Conservation (phyloP, 2,888 invertebrate genomes). For the Carterocephalus palaemon region DNA sequence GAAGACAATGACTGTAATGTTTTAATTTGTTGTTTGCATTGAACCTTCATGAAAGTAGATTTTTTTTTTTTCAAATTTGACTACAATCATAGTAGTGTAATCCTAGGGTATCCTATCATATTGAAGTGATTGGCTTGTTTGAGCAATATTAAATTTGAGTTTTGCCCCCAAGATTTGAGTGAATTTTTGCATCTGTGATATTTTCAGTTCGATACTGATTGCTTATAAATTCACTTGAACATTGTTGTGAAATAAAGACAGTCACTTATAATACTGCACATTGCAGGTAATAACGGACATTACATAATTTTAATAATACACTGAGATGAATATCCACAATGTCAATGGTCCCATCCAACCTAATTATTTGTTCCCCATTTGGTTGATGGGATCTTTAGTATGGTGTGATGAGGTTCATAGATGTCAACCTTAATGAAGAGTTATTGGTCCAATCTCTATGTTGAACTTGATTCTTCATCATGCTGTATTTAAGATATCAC, state of each 20-base stretch:
- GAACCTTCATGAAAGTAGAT: too few species aligned
- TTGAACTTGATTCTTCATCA: slow-evolving; percentile 19
- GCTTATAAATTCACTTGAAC: slow-evolving; percentile 55
- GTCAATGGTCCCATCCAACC: slow-evolving; percentile 43
- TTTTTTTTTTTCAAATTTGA: too few species aligned
- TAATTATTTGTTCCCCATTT: slow-evolving; percentile 69
- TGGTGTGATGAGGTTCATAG: slow-evolving; percentile 1
- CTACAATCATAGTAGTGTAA: too few species aligned
- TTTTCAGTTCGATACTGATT: slow-evolving; percentile 67
- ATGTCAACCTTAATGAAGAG: slow-evolving; percentile 34
- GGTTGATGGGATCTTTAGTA: slow-evolving; percentile 43
- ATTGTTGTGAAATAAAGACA: slow-evolving; percentile 35
- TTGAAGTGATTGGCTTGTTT: neutral
- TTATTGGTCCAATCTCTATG: slow-evolving; percentile 48
- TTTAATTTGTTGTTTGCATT: too few species aligned
- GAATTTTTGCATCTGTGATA: slow-evolving; percentile 73
- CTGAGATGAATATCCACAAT: slow-evolving; percentile 17
- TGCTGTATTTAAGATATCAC: slow-evolving; percentile 25
- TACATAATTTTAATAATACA: slow-evolving; percentile 11
- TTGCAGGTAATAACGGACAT: neutral
- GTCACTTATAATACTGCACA: neutral
- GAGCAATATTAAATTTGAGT: slow-evolving; percentile 11
- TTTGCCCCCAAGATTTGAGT: slow-evolving; percentile 34
- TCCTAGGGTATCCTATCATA: slow-evolving; percentile 5
- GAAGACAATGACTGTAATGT: too few species aligned